phyloP scores from a whole-genome alignment of 2,113 vertebrate species.

The Chamaetylas fuelleborni region DNA sequence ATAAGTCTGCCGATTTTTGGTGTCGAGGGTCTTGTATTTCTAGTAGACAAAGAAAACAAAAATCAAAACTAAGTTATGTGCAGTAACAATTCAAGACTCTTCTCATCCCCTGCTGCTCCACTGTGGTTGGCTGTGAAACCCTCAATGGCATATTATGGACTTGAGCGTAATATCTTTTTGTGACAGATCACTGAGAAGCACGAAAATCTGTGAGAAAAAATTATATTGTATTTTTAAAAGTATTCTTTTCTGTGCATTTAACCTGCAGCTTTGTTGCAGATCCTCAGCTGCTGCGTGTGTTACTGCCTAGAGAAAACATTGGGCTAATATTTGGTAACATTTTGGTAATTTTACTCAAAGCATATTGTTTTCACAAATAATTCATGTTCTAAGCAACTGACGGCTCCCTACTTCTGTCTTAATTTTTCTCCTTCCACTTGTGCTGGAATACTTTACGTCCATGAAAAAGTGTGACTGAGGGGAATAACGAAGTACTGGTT shows the following conservation, averaged over 20 bases:
- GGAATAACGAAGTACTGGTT: background rate
- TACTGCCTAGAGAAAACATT: background rate
- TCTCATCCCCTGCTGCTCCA: background rate
- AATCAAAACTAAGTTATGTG: background rate
- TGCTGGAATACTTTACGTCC: background rate
- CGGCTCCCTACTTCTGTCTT: background rate
- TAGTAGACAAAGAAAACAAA: background rate
- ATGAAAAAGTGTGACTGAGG: background rate
- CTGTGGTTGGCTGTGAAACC: background rate
- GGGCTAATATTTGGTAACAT: background rate
- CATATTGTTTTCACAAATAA: background rate
- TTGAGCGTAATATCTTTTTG: slow-evolving; percentile 8
- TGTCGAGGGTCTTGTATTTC: background rate
- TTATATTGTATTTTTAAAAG: slow-evolving; percentile 29
- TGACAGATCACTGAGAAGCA: slow-evolving; percentile 35
- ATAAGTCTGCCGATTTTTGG: background rate
- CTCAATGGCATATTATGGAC: background rate
- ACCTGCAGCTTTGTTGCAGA: background rate
- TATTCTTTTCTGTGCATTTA: background rate
- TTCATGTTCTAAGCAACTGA: background rate
- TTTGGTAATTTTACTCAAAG: slow-evolving; percentile 2
- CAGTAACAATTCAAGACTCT: background rate
- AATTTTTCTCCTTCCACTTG: background rate
- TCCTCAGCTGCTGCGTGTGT: background rate
- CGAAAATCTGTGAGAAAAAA: slow-evolving; percentile 38